Base-by-base conservation (phyloP, 2,888 invertebrate genomes). In the Erebia epiphron region DNA sequence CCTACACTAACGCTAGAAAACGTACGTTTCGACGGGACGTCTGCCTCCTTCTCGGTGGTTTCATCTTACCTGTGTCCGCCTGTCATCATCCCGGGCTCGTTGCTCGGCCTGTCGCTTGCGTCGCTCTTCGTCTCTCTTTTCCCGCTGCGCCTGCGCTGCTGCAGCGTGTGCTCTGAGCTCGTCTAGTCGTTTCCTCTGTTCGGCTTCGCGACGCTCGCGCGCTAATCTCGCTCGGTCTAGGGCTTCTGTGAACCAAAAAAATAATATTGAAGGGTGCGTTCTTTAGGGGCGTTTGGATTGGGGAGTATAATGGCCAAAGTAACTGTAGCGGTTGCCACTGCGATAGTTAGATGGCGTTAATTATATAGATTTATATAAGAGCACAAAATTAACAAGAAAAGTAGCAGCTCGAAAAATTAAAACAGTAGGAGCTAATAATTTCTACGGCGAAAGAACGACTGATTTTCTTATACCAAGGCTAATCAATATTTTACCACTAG, bases 131-230 rank as follows among this genome's bases (percentile, higher is more conserved):
- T 98, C 98, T 81, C 97, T 96, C 88, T 97, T 97, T 94, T 98
- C 98, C 65, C 98, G 95, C 91, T 97, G 97, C 84, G 96, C 96
- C 93, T 98, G 98, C 84, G 98, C 97, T 66, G 97, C 97, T 79
- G 97, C 95, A 71, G 98, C 98, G 92, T 98, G 98, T 86, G 97
- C 96, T 84, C 97, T 96, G 82, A 98, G 94, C 93, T 98, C 98
- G 87, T 98, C 98, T 84, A 98, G 94, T 90, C 97, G 97, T 86
- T 96, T 96, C 84, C 97, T 96, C 82, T 98, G 95, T 88, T 98
- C 98, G 85, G 97, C 97, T 94, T 98, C 97, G 89, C 98, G 98
- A 81, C 97, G 95, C 85, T 98, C 98, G 81, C 97, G 96, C 80
- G 98, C 95, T 86, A 95, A 91, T 86, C 95, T 95, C 82, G 96